These are phyloP conservation scores for Catocala fraxini DNA, from an alignment of 2,888 invertebrate genomes.

Conservation along the genomic window DNA sequence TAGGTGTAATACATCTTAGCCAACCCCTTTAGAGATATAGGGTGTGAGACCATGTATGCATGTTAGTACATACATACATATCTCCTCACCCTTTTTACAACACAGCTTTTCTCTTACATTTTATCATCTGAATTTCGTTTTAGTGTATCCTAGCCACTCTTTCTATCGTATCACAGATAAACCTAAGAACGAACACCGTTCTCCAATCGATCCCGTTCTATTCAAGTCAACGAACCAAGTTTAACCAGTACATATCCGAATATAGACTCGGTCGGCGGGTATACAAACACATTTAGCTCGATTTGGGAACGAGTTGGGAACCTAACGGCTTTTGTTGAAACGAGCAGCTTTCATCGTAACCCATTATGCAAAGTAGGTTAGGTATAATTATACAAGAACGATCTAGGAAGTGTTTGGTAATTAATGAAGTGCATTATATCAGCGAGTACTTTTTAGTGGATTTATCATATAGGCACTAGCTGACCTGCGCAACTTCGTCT, in stretches of 20 bases:
- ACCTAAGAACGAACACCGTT: conserved; percentile 27
- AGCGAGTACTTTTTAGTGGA: too few relatives aligned
- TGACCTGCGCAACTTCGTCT: too few relatives aligned
- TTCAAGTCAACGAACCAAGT: conserved; percentile 52
- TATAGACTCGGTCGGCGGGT: conserved; percentile 39
- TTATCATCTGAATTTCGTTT: too few relatives aligned
- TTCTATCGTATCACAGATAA: too few relatives aligned
- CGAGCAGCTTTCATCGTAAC: conserved; percentile 1
- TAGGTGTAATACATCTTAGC: too few relatives aligned
- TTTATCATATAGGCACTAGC: too few relatives aligned
- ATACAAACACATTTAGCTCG: conserved; percentile 27
- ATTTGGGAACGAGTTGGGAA: conserved; percentile 13
- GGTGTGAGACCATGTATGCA: too few relatives aligned
- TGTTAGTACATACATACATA: too few relatives aligned
- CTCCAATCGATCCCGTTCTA: conserved; percentile 53
- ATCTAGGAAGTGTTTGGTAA: neutral
- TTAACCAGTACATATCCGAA: conserved; percentile 53
- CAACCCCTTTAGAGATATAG: too few relatives aligned
- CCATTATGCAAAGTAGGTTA: conserved; percentile 12
- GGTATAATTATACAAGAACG: neutral
- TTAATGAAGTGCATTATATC: neutral
- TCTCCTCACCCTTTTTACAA: too few relatives aligned
- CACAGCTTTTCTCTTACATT: too few relatives aligned
- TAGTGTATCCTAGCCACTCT: too few relatives aligned
- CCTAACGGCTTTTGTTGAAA: conserved; percentile 11